Base-by-base conservation (phyloP, 2,888 invertebrate species). In the Dysmachus trigonus region DNA sequence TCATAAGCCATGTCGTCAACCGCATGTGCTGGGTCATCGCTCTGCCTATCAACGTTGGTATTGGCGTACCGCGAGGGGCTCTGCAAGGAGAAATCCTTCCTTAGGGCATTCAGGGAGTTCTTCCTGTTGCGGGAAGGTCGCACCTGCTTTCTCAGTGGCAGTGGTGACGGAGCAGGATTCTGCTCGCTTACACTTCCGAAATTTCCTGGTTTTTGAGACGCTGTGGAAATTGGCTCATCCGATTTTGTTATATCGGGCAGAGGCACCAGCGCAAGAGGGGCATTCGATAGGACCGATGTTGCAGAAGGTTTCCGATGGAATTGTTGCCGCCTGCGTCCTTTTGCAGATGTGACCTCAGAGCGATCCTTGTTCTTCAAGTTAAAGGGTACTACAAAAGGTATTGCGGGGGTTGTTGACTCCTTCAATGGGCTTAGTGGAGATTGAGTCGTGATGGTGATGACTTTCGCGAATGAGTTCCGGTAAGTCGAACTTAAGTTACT, bases 11-110 rank as follows among this genome's bases (percentile, higher is more conserved):
- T 73, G 18, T 72, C 53, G 62, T 81, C 73, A 77, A 27, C 53
- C 15, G 85, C 62, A 27, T 86, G 86, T 51, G 84, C 33, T 53
- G 86, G 87, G 72, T 87, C 87, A 72, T 86, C 87, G 62, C 87
- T 86, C 47, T 87, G 86, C 38, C 87, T 79, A 18, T 86, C 86
- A 15, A 27, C 76, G 27, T 71, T 85, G 30, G 72, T 31, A 76
- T 53, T 85, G 4, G 53, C 10, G 62, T 84, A 86, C 82, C 82
- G 38, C 41, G 76, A 47, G 1, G 85, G 15, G 13, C 27, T 77
- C 62, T 62, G 86, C 38, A 85, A 22, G 8, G 85, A 76, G 13
- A 87, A 31, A 18, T 72, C 86, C 72, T 86, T 86, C n/a, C 86
- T 51, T 13, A 87, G 18, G 18, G 72, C 74, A 30, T 71, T 84